Evolutionary conservation across 1,140 invertebrate species (phyloP), one percentile per base, ranked within the genome.

Genomic region (Atta colombica): DNA sequence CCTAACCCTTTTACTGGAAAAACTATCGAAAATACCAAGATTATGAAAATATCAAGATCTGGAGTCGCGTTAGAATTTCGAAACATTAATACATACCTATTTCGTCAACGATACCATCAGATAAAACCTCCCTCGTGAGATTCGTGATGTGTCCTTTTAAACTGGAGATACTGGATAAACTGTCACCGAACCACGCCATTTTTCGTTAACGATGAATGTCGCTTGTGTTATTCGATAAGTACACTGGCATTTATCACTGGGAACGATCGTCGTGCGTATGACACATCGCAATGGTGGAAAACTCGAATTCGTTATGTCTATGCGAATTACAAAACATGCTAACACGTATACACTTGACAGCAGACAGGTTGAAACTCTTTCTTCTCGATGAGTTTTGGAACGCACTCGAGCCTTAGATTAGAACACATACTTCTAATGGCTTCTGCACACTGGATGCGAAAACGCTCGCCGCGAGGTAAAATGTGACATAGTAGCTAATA

Each of bases 131-230:
- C 91, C 97, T 97, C 85, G 97, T 97, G 91, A 98, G 97, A 94
- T 96, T 98, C 14, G 96, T 97, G 87, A 98, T 96, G 94, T 98
- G 97, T 91, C 97, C 97, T 93, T 97, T 97, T 88, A 97, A 95
- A 96, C 95, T 96, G 93, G 96, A 97, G 85, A 97, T 96, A 94
- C 97, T 97, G 82, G 95, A 90, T 89, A 97, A 96, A 91, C 97
- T 96, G 71, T 97, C 96, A 92, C 97, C 97, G 85, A 98, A 96
- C 97, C 97, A 98, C 95, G 97, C 97, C 97, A 97, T 97, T 95
- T 96, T 96, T 93, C 94, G 94, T 95, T 92, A 91, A 94, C 93
- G 93, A 53, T 91, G 66, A 45, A 53, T 86, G 77, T 81, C 63
- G 60, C 35, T 31, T 12, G 35, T 66, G 65, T 72, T 21, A 68